A percentile compares a stretch with the other conserved stretches of the same genome.
Evolutionary conservation across 2,113 vertebrate species (phyloP).

Genomic region (Dromaius novaehollandiae): DNA sequence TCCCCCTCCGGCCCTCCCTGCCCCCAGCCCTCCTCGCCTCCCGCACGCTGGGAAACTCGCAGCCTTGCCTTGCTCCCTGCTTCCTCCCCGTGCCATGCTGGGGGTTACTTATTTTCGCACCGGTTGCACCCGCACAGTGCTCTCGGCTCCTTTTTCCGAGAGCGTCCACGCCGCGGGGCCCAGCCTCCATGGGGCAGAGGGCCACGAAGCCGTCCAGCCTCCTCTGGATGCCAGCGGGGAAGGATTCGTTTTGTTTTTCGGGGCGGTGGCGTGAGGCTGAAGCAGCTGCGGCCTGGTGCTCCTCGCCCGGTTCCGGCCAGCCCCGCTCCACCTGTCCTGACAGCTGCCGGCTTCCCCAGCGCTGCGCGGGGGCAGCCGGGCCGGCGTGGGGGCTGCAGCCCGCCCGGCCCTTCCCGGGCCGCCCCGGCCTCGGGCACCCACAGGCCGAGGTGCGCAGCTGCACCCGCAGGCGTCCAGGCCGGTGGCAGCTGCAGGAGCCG

Average conservation of each 20-base stretch:
- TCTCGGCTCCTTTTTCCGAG: neutral
- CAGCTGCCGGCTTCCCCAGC: slow-evolving; percentile 26
- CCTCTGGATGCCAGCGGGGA: neutral
- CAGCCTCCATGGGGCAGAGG: neutral
- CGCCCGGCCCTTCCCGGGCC: too few relatives aligned
- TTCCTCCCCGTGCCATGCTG: neutral
- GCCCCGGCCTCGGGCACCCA: neutral
- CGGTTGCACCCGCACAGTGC: neutral
- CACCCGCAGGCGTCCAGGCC: fast-evolving
- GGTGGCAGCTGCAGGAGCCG: slow-evolving; percentile 1
- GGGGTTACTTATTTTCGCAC: neutral
- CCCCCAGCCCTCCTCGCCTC: neutral
- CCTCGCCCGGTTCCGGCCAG: neutral
- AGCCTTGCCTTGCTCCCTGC: neutral
- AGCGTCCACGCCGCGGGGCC: neutral
- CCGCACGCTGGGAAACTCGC: neutral
- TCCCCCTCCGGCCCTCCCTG: neutral
- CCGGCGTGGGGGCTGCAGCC: too few relatives aligned
- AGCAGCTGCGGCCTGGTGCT: slow-evolving; percentile 59
- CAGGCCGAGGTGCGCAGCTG: neutral
- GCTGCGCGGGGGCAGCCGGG: neutral
- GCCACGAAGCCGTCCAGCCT: neutral
- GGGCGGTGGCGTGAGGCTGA: neutral
- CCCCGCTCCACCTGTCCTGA: slow-evolving; percentile 48
- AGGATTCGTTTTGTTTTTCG: neutral